Evolutionary conservation across 2,113 vertebrate species (phyloP).

Genomic region (Pelobates fuscus): DNA sequence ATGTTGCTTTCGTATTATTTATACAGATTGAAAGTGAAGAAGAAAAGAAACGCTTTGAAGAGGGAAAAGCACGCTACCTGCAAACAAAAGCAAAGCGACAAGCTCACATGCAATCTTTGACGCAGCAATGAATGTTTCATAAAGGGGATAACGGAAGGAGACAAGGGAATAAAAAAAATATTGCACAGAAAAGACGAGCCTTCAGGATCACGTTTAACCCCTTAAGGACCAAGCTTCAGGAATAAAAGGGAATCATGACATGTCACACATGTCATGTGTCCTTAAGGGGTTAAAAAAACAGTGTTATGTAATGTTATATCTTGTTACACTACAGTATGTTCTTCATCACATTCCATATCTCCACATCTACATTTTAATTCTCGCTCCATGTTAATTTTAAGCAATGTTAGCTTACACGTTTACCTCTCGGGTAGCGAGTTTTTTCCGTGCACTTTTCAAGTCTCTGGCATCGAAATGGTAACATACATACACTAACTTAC

Average conservation of each 20-base stretch:
- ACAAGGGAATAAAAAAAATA: neutral
- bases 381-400: neutral
- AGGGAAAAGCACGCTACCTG: constrained; percentile 87
- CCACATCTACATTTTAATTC: neutral
- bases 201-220: constrained; percentile 32
- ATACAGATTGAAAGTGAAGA: constrained; percentile 83
- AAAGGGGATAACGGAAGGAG: neutral
- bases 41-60: constrained; percentile 86
- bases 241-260: too few species aligned
- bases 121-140: constrained; percentile 60
- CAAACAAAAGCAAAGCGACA: constrained; percentile 88
- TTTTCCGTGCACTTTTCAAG: neutral
- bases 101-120: constrained; percentile 64
- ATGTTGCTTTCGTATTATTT: neutral
- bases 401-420: neutral
- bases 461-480: neutral
- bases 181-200: constrained; percentile 31
- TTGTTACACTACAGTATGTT: neutral
- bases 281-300: constrained; percentile 21
- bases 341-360: neutral
- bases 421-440: neutral
- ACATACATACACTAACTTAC: too few species aligned
- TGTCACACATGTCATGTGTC: too few species aligned
- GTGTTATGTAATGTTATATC: constrained; percentile 43
- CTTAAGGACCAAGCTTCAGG: too few species aligned